phyloP scores from a whole-genome alignment of 2,113 vertebrate species.

The Dromiciops gliroides region DNA sequence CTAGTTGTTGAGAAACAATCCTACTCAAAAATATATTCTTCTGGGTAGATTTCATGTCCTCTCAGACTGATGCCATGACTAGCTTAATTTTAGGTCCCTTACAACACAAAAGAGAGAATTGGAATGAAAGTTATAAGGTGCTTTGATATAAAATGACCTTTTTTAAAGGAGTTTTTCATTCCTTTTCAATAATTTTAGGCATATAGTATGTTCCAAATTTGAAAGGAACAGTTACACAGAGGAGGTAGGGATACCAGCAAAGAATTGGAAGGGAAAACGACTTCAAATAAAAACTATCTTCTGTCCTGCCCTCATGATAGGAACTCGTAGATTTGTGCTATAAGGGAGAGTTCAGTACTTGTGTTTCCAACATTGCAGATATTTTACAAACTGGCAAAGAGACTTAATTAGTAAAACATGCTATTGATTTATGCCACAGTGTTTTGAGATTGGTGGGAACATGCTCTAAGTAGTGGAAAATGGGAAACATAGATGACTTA shows the following conservation, averaged over 20 bases:
- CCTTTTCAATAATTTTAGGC: background rate
- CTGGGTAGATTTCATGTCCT: background rate
- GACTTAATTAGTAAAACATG: background rate
- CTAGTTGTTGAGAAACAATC: background rate
- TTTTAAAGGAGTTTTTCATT: background rate
- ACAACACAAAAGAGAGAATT: background rate
- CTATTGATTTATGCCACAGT: background rate
- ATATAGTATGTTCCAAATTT: background rate
- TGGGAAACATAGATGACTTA: background rate
- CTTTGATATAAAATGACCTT: background rate
- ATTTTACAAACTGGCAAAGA: constrained; percentile 35
- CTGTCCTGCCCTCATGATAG: constrained; percentile 9
- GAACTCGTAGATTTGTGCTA: constrained; percentile 20
- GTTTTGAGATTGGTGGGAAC: background rate
- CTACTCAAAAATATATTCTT: background rate
- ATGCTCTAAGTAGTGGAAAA: background rate
- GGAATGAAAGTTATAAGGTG: background rate
- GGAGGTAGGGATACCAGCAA: constrained; percentile 19
- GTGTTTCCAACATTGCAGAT: constrained; percentile 47
- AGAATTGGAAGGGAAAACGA: constrained; percentile 12
- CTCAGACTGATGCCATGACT: background rate
- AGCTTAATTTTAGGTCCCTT: background rate
- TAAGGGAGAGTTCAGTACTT: constrained; percentile 44
- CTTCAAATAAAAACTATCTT: constrained; percentile 1
- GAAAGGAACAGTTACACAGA: background rate